Conservation (phyloP, 1,140 invertebrate genomes). For the Belonocnema kinseyi region DNA sequence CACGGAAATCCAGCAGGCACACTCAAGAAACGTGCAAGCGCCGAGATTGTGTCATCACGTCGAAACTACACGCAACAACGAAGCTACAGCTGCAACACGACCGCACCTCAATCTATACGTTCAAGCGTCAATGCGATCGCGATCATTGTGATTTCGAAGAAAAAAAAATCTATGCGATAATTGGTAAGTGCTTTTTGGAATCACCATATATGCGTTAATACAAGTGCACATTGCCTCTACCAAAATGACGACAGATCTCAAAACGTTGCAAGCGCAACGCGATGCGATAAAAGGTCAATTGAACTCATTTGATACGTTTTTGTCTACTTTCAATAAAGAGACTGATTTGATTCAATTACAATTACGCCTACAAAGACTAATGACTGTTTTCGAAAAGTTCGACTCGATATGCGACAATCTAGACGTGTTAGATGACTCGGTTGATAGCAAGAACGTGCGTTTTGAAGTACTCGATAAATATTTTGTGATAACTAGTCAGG, state of each 20-base stretch:
- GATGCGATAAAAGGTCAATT: conserved; percentile 10
- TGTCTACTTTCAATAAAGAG: not conserved
- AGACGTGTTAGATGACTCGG: conserved; percentile 7
- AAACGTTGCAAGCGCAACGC: conserved; percentile 7
- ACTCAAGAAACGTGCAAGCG: no score
- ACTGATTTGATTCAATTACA: conserved; percentile 19
- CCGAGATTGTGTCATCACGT: no score
- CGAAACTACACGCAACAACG: no score
- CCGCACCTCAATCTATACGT: no score
- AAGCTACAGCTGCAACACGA: no score
- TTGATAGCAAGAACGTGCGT: not conserved
- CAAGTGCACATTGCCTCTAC: no score
- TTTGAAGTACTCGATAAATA: not conserved
- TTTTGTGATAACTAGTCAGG: not conserved
- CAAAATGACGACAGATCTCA: not conserved
- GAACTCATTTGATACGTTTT: not conserved
- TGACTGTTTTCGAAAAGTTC: not conserved
- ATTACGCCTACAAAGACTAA: conserved; percentile 11
- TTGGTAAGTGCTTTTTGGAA: no score
- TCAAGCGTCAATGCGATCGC: no score
- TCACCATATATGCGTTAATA: no score
- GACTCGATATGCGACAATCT: not conserved
- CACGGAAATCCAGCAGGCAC: no score
- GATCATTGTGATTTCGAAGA: no score
- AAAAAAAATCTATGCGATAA: no score